Percentiles rank a stretch among this genome's conserved stretches.
phyloP scores from a whole-genome alignment of 2,797 vertebrate genomes.

The Dallia pectoralis region DNA sequence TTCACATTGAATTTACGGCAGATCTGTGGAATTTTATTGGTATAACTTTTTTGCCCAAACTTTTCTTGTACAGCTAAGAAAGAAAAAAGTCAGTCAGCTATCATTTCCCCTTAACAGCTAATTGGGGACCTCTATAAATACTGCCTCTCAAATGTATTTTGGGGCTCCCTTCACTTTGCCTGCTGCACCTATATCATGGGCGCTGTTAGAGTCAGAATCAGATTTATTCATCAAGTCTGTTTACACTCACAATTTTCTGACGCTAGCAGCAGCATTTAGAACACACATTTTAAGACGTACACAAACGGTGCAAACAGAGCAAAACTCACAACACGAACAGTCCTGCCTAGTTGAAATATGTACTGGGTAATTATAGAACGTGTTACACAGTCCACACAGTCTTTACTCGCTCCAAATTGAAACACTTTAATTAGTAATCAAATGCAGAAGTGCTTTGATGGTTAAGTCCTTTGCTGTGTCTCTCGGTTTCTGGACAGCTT shows the following conservation, averaged over 20 bases:
- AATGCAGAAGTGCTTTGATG: slow-evolving; percentile 5
- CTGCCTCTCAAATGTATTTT: neutral
- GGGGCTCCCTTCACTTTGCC: neutral
- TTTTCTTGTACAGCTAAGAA: neutral
- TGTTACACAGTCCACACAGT: slow-evolving; percentile 23
- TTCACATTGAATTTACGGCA: too few relatives aligned
- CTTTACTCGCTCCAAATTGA: neutral
- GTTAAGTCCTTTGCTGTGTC: neutral
- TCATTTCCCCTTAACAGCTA: neutral
- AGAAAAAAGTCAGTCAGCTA: neutral
- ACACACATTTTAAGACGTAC: too few relatives aligned
- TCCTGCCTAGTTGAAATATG: too few relatives aligned
- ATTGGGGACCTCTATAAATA: neutral
- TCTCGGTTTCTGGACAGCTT: slow-evolving; percentile 4
- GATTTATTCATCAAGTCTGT: too few relatives aligned
- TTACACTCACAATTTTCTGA: too few relatives aligned
- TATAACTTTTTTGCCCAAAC: neutral
- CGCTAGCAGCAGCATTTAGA: too few relatives aligned
- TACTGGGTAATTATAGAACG: too few relatives aligned
- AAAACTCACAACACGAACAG: too few relatives aligned
- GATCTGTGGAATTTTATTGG: neutral
- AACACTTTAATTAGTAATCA: neutral
- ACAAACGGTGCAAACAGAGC: too few relatives aligned
- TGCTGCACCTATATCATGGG: neutral
- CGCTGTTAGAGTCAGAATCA: too few relatives aligned